phyloP scores from a whole-genome alignment of 2,797 vertebrate genomes.

The Aselliscus stoliczkanus region DNA sequence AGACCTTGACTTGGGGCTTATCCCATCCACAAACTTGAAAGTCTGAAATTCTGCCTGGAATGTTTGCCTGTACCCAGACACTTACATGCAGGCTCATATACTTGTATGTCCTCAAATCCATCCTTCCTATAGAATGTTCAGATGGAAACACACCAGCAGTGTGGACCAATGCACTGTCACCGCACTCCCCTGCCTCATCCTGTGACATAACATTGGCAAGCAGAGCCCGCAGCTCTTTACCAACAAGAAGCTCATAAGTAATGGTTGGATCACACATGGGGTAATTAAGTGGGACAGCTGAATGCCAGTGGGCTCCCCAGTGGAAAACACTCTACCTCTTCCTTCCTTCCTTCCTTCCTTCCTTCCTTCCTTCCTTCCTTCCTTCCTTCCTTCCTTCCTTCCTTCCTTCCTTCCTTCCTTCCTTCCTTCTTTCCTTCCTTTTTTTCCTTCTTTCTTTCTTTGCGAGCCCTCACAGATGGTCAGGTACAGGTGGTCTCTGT shows the following conservation, averaged over 20 bases:
- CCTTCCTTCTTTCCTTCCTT: no score
- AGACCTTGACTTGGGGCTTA: no score
- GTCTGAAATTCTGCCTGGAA: no score
- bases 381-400: no score
- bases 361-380: no score
- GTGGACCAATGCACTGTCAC: constrained; percentile 83
- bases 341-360: constrained; percentile 42
- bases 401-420: not conserved
- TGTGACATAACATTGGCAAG: constrained; percentile 86
- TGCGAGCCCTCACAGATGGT: fast-evolving
- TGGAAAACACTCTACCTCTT: constrained; percentile 78
- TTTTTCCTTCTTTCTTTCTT: not conserved
- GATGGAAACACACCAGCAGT: constrained; percentile 82
- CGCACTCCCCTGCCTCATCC: constrained; percentile 80
- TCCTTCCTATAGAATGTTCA: constrained; percentile 40
- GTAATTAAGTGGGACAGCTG: constrained; percentile 87
- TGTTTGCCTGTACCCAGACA: no score
- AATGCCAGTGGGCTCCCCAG: constrained; percentile 82
- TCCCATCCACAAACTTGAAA: no score
- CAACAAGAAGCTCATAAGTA: constrained; percentile 86
- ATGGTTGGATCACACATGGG: constrained; percentile 84
- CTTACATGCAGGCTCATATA: no score
- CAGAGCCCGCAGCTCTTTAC: constrained; percentile 84
- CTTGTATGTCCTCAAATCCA: no score
- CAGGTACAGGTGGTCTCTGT: not conserved